These are phyloP conservation scores for Nemoura dubitans DNA, from an alignment of 2,888 invertebrate species.

Conservation along the genomic window DNA sequence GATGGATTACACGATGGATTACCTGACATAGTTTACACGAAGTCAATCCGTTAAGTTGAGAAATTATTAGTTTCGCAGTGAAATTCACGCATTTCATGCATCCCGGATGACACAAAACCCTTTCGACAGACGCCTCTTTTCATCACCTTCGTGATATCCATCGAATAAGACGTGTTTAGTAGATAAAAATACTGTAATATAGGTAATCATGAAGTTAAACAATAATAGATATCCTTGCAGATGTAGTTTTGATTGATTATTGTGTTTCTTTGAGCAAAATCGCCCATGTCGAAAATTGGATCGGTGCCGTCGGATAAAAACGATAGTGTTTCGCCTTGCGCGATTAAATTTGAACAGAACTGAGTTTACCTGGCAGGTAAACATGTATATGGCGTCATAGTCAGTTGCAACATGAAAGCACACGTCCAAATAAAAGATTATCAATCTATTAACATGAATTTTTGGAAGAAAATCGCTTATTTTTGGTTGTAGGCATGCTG, in stretches of 20 bases:
- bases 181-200: not conserved
- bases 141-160: not conserved
- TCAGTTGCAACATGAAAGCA: not conserved
- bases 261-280: not conserved
- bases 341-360: not conserved
- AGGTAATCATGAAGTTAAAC: not conserved
- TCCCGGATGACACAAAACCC: not conserved
- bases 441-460: not conserved
- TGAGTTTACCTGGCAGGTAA: not conserved
- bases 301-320: not conserved
- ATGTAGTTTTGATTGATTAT: not conserved
- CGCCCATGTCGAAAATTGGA: not conserved
- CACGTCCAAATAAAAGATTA: not conserved
- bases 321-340: not conserved
- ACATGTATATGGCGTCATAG: not conserved
- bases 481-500: not conserved
- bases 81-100: not conserved
- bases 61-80: not conserved
- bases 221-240: not conserved
- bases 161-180: not conserved
- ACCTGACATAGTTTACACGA: not conserved
- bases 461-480: not conserved
- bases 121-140: not conserved
- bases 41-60: not conserved
- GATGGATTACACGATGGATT: not conserved